phyloP scores from a whole-genome alignment of 2,797 vertebrate species.

The Mareca penelope region DNA sequence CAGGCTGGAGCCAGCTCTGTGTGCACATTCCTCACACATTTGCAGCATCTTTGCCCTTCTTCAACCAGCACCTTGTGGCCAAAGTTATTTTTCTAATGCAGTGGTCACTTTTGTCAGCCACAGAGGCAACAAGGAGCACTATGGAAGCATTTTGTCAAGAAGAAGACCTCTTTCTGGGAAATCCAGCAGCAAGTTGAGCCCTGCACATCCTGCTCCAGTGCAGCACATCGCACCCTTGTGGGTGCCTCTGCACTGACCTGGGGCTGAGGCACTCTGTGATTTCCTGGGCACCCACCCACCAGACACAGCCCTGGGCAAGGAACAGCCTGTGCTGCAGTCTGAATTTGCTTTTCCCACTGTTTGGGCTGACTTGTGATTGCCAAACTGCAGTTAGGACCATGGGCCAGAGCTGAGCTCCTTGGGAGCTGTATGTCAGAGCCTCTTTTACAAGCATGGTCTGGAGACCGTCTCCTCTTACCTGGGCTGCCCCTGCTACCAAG shows the following conservation, averaged over 20 bases:
- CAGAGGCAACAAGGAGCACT: not conserved
- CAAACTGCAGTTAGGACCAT: not conserved
- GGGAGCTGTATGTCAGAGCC: not conserved
- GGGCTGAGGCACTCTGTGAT: not conserved
- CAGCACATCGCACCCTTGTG: not conserved
- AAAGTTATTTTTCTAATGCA: not conserved
- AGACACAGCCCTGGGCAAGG: not conserved
- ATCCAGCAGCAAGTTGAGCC: not conserved
- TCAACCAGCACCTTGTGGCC: not conserved
- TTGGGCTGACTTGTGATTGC: not conserved
- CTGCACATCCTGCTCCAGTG: not conserved
- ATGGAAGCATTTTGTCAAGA: not conserved
- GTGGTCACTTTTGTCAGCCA: not conserved
- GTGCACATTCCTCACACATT: not conserved
- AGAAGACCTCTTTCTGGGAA: not conserved
- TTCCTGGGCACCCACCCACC: not conserved
- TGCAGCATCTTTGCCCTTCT: not conserved
- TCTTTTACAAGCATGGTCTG: not conserved
- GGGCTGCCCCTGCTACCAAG: not conserved
- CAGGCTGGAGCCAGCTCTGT: not conserved
- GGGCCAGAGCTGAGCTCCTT: not conserved
- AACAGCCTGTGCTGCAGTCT: not conserved
- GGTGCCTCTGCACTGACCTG: not conserved
- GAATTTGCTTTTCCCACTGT: not conserved
- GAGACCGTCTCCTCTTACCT: not conserved